These are phyloP conservation scores for Leptonema lineaticorne DNA, from an alignment of 1,140 invertebrate species.

Conservation along the genomic window DNA sequence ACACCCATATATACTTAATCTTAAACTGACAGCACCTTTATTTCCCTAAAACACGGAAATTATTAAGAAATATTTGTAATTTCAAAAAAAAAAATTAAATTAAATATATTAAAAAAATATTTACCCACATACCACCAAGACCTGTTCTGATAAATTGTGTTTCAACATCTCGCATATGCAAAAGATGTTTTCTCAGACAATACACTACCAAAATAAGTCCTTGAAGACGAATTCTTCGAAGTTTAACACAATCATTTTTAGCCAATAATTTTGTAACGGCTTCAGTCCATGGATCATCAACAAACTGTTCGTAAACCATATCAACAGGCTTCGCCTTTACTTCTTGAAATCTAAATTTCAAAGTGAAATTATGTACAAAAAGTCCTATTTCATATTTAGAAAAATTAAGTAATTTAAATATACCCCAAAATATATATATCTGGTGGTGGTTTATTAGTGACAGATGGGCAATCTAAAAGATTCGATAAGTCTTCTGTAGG, in stretches of 20 bases:
- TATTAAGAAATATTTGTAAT: constrained; percentile 29
- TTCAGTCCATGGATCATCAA: constrained; percentile 83
- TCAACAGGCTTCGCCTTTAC: constrained; percentile 86
- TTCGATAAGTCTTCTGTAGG: constrained; percentile 69
- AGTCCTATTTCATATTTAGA: constrained; percentile 1
- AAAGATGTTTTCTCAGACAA: constrained; percentile 73
- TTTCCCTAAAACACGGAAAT: constrained; percentile 75
- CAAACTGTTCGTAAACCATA: constrained; percentile 75
- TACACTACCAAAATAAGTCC: constrained; percentile 78
- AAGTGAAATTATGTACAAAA: no score
- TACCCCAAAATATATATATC: constrained; percentile 83
- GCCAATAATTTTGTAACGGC: constrained; percentile 70
- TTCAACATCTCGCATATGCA: constrained; percentile 79
- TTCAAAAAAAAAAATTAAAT: not conserved
- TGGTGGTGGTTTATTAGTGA: constrained; percentile 61
- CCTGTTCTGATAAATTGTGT: constrained; percentile 84
- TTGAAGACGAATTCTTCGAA: constrained; percentile 75
- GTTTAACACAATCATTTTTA: constrained; percentile 71
- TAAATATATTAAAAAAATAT: constrained; percentile 36
- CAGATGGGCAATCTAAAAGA: constrained; percentile 65
- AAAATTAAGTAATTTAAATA: constrained; percentile 32
- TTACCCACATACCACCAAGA: constrained; percentile 83
- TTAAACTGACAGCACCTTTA: constrained; percentile 88
- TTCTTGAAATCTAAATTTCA: constrained; percentile 86
- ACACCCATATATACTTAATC: constrained; percentile 82